Percentiles rank a stretch among this genome's conserved stretches.
phyloP scores from a whole-genome alignment of 2,797 vertebrate species.

The Graptemys geographica region DNA sequence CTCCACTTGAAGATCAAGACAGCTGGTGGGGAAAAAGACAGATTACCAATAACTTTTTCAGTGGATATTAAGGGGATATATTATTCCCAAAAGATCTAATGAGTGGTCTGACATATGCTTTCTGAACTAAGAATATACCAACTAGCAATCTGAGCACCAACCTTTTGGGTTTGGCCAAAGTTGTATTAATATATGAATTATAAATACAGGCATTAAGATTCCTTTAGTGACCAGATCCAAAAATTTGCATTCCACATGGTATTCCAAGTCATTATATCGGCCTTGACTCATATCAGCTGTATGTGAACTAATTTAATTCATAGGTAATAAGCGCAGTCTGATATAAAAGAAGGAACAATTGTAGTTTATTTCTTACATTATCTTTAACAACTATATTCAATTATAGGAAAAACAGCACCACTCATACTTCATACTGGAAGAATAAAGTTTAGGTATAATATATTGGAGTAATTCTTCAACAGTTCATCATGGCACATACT shows the following conservation, averaged over 20 bases:
- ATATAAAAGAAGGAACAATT: neutral
- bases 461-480: neutral
- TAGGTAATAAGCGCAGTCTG: neutral
- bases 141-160: neutral
- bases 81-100: neutral
- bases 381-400: neutral
- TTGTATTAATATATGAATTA: neutral
- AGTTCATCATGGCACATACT: neutral
- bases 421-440: too few species aligned
- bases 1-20: slow-evolving; percentile 64
- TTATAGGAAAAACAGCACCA: neutral
- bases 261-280: neutral
- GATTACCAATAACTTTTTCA: neutral
- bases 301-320: neutral
- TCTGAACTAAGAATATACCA: neutral
- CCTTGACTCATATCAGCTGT: neutral
- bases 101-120: neutral
- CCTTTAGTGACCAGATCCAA: neutral
- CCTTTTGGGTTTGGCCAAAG: fast-evolving
- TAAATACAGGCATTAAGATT: neutral
- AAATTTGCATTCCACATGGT: fast-evolving
- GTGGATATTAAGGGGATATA: neutral
- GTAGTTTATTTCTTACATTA: neutral
- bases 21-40: slow-evolving; percentile 40
- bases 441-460: neutral